A percentile compares a stretch with the other conserved stretches of the same genome.
phyloP scores from a whole-genome alignment of 2,113 vertebrate genomes.

The Psephotus haematonotus region DNA sequence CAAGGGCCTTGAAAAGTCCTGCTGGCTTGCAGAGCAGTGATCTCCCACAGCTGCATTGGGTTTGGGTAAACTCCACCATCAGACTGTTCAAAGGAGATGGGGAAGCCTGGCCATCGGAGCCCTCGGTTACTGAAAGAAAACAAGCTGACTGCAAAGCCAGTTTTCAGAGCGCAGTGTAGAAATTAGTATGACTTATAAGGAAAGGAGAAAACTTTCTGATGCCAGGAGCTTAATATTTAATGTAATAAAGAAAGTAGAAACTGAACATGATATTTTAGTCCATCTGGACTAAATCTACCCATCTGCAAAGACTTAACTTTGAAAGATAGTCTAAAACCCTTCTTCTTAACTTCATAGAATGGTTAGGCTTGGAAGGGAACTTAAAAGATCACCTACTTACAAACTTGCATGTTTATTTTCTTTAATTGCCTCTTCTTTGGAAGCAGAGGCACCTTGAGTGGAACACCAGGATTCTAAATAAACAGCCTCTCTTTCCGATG shows the following conservation, averaged over 20 bases:
- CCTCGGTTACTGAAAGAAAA: neutral
- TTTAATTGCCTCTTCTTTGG: neutral
- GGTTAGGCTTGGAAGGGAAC: neutral
- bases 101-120: neutral
- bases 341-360: neutral
- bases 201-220: neutral
- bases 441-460: neutral
- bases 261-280: neutral
- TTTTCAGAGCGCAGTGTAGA: neutral
- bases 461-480: neutral
- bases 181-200: neutral
- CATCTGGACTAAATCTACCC: neutral
- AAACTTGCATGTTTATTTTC: neutral
- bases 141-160: neutral
- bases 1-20: neutral
- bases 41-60: neutral
- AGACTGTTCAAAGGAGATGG: fast-evolving
- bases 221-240: neutral
- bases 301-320: neutral
- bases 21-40: neutral
- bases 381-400: neutral
- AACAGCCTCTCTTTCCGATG: neutral
- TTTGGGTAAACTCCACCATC: neutral
- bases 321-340: neutral
- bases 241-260: neutral